These are phyloP conservation scores for Zootoca vivipara DNA, from an alignment of 2,113 vertebrate genomes.

Conservation along the genomic window DNA sequence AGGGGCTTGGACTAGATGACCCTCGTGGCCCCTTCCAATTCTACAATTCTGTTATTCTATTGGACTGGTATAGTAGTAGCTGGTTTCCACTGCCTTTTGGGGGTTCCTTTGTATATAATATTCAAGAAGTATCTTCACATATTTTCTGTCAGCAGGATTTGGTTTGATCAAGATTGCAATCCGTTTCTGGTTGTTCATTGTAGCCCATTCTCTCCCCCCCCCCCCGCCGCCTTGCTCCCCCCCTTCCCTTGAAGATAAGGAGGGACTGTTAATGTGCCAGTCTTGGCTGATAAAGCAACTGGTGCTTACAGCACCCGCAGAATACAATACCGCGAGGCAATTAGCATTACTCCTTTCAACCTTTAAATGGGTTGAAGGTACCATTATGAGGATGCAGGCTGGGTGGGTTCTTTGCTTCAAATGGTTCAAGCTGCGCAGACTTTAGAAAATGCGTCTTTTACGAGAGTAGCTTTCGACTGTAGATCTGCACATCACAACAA, in stretches of 20 bases:
- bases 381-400: background rate
- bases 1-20: too few relatives aligned
- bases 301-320: background rate
- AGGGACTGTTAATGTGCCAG: background rate
- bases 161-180: background rate
- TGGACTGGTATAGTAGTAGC: background rate
- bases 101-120: background rate
- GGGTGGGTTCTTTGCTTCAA: background rate
- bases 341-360: conserved; percentile 26
- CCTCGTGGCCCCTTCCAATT: too few relatives aligned
- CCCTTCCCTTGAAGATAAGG: background rate
- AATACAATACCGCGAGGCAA: background rate
- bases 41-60: too few relatives aligned
- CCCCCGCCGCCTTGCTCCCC: background rate
- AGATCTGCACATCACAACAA: background rate
- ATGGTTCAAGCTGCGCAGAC: background rate
- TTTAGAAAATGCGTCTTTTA: background rate
- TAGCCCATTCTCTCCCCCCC: background rate
- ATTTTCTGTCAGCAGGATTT: background rate
- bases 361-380: background rate
- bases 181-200: background rate
- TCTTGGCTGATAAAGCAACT: background rate
- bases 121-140: background rate
- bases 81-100: background rate
- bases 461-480: background rate